Evolutionary conservation across 1,140 invertebrate genomes (phyloP).

Genomic region (Drosophila persimilis): DNA sequence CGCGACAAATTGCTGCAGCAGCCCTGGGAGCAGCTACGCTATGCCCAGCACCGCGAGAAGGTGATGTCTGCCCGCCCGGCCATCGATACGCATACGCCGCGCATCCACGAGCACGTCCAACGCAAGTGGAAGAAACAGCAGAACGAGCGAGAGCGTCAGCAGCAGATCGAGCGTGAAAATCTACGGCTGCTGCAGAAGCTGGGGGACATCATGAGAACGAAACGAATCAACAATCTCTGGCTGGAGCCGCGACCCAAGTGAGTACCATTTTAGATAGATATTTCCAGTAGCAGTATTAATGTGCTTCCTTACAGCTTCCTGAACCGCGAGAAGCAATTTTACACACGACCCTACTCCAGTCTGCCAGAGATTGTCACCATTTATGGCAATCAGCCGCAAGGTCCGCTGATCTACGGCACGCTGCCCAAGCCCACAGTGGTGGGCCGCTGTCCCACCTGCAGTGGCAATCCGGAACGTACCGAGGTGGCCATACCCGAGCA

Average conservation of each 20-base stretch:
- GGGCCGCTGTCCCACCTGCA: slow-evolving; percentile 73
- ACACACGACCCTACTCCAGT: slow-evolving; percentile 68
- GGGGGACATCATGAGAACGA: slow-evolving; percentile 84
- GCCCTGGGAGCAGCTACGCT: slow-evolving; percentile 83
- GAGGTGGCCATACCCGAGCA: slow-evolving; percentile 81
- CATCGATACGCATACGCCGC: slow-evolving; percentile 84
- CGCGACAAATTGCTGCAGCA: slow-evolving; percentile 83
- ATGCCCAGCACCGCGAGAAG: slow-evolving; percentile 83
- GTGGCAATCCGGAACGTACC: slow-evolving; percentile 73
- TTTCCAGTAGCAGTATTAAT: background rate
- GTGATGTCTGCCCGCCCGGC: slow-evolving; percentile 84
- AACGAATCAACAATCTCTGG: slow-evolving; percentile 85
- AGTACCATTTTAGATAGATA: slow-evolving; percentile 6
- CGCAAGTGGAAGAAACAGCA: slow-evolving; percentile 85
- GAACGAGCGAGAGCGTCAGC: slow-evolving; percentile 84
- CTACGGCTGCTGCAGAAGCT: slow-evolving; percentile 85
- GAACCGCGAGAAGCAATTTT: slow-evolving; percentile 81
- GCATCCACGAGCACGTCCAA: slow-evolving; percentile 83
- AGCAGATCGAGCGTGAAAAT: slow-evolving; percentile 85
- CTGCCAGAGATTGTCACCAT: slow-evolving; percentile 68
- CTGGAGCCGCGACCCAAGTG: slow-evolving; percentile 84
- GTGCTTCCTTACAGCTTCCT: slow-evolving; percentile 70
- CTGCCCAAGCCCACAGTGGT: slow-evolving; percentile 53
- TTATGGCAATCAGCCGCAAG: slow-evolving; percentile 59
- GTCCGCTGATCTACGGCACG: slow-evolving; percentile 56